A percentile compares a stretch with the other conserved stretches of the same genome.
Conservation (phyloP, 2,888 invertebrate genomes). For the Oligia strigilis region DNA sequence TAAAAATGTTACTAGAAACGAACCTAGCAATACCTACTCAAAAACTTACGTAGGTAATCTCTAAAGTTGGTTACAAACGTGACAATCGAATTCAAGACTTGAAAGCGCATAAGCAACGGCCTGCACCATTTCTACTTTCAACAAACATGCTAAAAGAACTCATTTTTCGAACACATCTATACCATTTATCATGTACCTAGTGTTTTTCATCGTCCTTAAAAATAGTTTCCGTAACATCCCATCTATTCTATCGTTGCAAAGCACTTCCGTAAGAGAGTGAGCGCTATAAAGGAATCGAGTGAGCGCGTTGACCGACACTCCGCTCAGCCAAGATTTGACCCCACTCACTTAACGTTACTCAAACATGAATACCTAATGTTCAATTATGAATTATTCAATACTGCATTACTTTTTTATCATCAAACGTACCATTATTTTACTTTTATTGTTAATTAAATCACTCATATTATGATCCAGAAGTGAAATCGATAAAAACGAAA, state of each 20-base stretch:
- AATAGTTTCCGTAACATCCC: conserved; percentile 62
- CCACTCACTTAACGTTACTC: conserved; percentile 68
- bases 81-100: not conserved
- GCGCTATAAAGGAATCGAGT: conserved; percentile 83
- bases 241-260: conserved; percentile 70
- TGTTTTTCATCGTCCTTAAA: not conserved
- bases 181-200: not conserved
- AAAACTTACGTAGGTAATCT: not conserved
- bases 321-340: conserved; percentile 79
- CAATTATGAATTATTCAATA: conserved; percentile 65
- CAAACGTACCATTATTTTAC: conserved; percentile 71
- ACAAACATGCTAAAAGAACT: not conserved
- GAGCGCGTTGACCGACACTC: conserved; percentile 78
- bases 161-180: not conserved
- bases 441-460: conserved; percentile 83
- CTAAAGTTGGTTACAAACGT: not conserved
- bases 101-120: too few relatives aligned
- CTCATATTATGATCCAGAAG: conserved; percentile 76
- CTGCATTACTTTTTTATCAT: conserved; percentile 65
- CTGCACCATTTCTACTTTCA: not conserved
- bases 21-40: not conserved
- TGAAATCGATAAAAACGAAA: conserved; percentile 80
- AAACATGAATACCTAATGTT: conserved; percentile 55
- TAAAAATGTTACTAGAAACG: not conserved
- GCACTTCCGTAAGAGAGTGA: conserved; percentile 86